Percentiles rank a stretch among this genome's conserved stretches.
phyloP scores from a whole-genome alignment of 2,888 invertebrate genomes.

The Amphipyra tragopoginis region DNA sequence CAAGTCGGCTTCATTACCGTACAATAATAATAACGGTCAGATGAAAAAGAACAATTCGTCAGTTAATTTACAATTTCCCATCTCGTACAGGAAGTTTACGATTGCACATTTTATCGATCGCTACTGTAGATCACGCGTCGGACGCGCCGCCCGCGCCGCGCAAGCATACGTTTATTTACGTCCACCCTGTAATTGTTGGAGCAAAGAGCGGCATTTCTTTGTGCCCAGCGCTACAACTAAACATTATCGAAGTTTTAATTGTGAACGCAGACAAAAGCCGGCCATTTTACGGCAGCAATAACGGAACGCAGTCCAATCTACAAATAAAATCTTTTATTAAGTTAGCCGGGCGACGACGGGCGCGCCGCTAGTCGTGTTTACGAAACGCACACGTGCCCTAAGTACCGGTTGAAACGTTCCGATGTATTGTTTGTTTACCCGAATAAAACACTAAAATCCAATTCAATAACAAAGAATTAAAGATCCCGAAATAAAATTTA shows the following conservation, averaged over 20 bases:
- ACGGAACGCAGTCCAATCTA: conserved; percentile 78
- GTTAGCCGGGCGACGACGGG: conserved; percentile 78
- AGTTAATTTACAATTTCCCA: conserved; percentile 87
- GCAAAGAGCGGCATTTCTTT: conserved; percentile 87
- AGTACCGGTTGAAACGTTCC: conserved; percentile 84
- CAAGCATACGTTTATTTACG: conserved; percentile 80
- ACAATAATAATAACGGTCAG: conserved; percentile 80
- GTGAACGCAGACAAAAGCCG: conserved; percentile 85
- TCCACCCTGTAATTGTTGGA: conserved; percentile 76
- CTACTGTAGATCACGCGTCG: conserved; percentile 76
- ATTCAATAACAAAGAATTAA: conserved; percentile 90
- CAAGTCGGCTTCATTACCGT: conserved; percentile 66
- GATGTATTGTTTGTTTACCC: conserved; percentile 89
- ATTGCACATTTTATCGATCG: conserved; percentile 87
- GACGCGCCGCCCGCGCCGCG: conserved; percentile 60
- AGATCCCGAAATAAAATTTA: conserved; percentile 90
- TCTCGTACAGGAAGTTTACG: conserved; percentile 86
- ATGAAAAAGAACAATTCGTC: conserved; percentile 86
- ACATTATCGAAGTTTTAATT: conserved; percentile 87
- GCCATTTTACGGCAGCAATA: conserved; percentile 78
- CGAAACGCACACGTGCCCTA: conserved; percentile 84
- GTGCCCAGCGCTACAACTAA: conserved; percentile 80
- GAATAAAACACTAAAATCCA: conserved; percentile 90
- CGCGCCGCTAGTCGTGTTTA: conserved; percentile 78
- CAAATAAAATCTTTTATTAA: conserved; percentile 87